Evolutionary conservation across 2,113 vertebrate genomes (phyloP), one percentile per base, ranked within the genome.

Genomic region (Sprattus sprattus): DNA sequence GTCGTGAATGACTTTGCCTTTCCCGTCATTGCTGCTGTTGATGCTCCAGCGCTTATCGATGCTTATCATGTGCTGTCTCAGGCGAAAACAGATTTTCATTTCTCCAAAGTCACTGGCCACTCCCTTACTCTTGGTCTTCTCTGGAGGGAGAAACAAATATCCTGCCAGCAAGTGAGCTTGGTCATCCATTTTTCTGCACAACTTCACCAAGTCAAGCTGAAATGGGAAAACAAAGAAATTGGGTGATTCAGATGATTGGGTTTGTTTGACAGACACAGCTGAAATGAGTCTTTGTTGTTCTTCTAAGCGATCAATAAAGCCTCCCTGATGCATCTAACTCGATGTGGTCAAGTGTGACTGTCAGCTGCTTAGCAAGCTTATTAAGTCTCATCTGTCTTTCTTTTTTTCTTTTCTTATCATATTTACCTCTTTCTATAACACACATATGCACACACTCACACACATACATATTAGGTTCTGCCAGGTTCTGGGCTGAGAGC

Each of bases 1-100:
- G 64, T 32, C 32, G 64, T 71, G 64, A 71, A 71, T 71, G 64
- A 71, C 64, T 71, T 71, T 71, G 25, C 71, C 71, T 28, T 78
- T 78, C 71, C 8, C 9, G 25, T 28, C 9, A 0, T 13, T 13
- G 64, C 6, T 78, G 13, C 39, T 78, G 71, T 78, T 71, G 71
- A 78, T 39, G 71, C 25, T 78, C 54, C 54, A 32, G 71, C 44
- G 28, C 28, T 78, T 78, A 78, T 78, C 32, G 71, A 78, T 78
- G 25, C 25, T 78, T 78, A 78, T 78, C 71, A 32, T 39, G 71
- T 78, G 71, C 71, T 13, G 71, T 78, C 71, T 32, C 28, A 78
- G 71, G 15, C 71, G 28, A 39, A 2, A 78, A 25, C 28, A 15
- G 71, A 39, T 78, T 78, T 39, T 78, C 25, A 78, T 78, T 39